Evolutionary conservation across 2,888 invertebrate species (phyloP).

Genomic region (Thymelicus lineola): DNA sequence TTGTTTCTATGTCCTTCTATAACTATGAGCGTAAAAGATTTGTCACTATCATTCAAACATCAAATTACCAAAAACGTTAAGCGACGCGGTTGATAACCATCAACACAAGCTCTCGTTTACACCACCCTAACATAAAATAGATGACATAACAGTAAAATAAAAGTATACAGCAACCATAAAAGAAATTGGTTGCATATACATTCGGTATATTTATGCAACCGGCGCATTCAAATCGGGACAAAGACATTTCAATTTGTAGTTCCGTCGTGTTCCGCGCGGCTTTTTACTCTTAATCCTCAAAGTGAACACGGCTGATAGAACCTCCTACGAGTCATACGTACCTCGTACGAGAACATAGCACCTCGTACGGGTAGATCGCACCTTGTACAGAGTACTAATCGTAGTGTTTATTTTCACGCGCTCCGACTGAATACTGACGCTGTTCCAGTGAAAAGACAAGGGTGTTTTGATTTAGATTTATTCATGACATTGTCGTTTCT

Average conservation of each 20-base stretch:
- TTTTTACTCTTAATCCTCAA: constrained; percentile 15
- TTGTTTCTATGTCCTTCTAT: too few relatives aligned
- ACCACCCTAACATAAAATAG: too few relatives aligned
- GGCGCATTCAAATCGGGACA: constrained; percentile 12
- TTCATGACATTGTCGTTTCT: too few relatives aligned
- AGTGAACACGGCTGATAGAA: neutral
- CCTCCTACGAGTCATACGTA: neutral
- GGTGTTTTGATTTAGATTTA: too few relatives aligned
- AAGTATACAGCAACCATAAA: neutral
- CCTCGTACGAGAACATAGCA: neutral
- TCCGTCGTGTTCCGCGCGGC: constrained; percentile 8
- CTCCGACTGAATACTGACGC: neutral
- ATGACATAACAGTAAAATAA: neutral
- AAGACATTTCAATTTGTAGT: constrained; percentile 17
- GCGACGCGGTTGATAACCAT: too few relatives aligned
- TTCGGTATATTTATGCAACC: constrained; percentile 6
- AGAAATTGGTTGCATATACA: constrained; percentile 2
- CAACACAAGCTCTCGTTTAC: too few relatives aligned
- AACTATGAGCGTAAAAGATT: too few relatives aligned
- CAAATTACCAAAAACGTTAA: too few relatives aligned
- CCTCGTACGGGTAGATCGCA: too few relatives aligned
- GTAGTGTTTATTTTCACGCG: neutral
- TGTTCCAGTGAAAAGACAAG: too few relatives aligned
- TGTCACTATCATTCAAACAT: too few relatives aligned
- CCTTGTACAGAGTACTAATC: neutral